Evolutionary conservation across 2,113 vertebrate species (phyloP).

Genomic region (Megalops atlanticus): DNA sequence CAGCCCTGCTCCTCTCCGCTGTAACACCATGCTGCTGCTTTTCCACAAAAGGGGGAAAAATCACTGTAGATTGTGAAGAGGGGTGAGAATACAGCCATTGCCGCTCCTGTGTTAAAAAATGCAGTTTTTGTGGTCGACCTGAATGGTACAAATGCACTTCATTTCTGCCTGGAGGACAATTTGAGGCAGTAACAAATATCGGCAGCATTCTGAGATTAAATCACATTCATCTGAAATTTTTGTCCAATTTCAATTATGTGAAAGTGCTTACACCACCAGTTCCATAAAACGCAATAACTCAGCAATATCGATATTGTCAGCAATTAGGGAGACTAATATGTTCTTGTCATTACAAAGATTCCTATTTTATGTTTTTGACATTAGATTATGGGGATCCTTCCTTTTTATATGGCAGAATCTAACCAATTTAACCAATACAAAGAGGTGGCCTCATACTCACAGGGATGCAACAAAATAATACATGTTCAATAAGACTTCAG

Average conservation of each 20-base stretch:
- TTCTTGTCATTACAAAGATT: background rate
- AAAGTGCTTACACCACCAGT: background rate
- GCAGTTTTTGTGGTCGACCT: background rate
- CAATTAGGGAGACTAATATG: background rate
- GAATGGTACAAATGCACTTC: background rate
- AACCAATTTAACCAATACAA: too few relatives aligned
- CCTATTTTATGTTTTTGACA: background rate
- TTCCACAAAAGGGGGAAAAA: background rate
- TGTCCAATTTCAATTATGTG: background rate
- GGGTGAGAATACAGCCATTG: background rate
- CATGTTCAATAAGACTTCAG: too few relatives aligned
- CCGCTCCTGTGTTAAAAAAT: background rate
- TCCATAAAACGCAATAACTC: background rate
- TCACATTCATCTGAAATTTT: background rate
- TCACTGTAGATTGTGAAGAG: background rate
- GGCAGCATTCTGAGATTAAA: background rate
- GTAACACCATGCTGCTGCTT: constrained; percentile 24
- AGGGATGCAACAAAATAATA: background rate
- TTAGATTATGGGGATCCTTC: background rate
- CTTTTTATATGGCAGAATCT: background rate
- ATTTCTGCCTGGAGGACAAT: constrained; percentile 5
- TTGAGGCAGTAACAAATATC: background rate
- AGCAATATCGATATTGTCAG: background rate
- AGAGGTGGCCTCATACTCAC: too few relatives aligned
- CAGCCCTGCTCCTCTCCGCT: constrained; percentile 45